Evolutionary conservation across 30 jellyfish, hydroid and myxozoan genomes (phyloP).

Genomic region (Cassiopea andromeda): DNA sequence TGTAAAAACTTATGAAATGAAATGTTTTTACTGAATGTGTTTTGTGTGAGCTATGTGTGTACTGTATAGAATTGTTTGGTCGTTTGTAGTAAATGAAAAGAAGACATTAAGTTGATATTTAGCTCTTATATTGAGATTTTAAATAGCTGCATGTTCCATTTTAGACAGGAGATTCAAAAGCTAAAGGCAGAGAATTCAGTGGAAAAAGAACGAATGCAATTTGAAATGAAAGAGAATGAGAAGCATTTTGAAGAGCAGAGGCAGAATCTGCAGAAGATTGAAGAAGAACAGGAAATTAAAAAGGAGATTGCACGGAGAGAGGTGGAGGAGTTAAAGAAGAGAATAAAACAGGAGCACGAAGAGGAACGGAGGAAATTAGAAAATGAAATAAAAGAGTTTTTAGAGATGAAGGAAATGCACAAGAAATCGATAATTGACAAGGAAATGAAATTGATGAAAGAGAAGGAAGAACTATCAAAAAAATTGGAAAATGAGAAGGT

Average conservation of each 20-base stretch:
- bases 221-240: slow-evolving; percentile 72
- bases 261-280: slow-evolving; percentile 50
- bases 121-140: no score
- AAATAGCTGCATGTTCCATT: neutral
- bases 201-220: slow-evolving; percentile 81
- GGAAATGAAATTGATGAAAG: slow-evolving; percentile 76
- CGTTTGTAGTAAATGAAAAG: no score
- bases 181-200: slow-evolving; percentile 66
- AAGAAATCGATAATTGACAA: slow-evolving; percentile 70
- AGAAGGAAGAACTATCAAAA: slow-evolving; percentile 82
- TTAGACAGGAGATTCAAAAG: slow-evolving; percentile 78
- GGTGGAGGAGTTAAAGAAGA: slow-evolving; percentile 74
- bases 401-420: slow-evolving; percentile 78
- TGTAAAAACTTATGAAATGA: no score
- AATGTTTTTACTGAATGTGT: no score
- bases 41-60: no score
- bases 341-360: slow-evolving; percentile 83
- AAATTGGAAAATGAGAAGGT: slow-evolving; percentile 72
- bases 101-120: no score
- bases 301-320: slow-evolving; percentile 80
- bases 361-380: slow-evolving; percentile 77
- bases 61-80: no score
- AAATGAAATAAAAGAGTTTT: slow-evolving; percentile 77
- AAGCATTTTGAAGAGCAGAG: slow-evolving; percentile 82
- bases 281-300: slow-evolving; percentile 84